A percentile compares a stretch with the other conserved stretches of the same genome.
Evolutionary conservation across 2,797 vertebrate species (phyloP).

Genomic region (Mormyrus proboscirostris): DNA sequence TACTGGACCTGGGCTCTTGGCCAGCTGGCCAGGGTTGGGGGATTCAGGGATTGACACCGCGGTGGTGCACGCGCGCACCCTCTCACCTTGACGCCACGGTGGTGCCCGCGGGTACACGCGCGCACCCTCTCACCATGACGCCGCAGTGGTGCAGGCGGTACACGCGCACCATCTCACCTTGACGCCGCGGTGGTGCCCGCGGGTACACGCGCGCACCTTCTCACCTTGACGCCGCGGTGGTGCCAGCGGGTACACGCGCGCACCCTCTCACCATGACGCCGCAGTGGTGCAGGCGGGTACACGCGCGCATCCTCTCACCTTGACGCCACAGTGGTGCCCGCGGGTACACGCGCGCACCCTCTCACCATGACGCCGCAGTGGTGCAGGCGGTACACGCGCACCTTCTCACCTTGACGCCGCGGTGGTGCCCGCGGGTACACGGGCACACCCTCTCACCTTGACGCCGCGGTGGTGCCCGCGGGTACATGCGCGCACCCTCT

Average conservation of each 20-base stretch:
- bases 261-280: slow-evolving; percentile 75
- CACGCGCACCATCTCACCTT: slow-evolving; percentile 64
- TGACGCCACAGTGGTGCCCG: slow-evolving; percentile 80
- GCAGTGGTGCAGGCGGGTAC: slow-evolving; percentile 71
- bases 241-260: slow-evolving; percentile 56
- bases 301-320: slow-evolving; percentile 59
- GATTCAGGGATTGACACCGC: slow-evolving; percentile 58
- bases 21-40: background rate
- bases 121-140: slow-evolving; percentile 72
- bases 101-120: slow-evolving; percentile 59
- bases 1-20: background rate
- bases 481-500: slow-evolving; percentile 23
- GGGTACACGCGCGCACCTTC: slow-evolving; percentile 28
- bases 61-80: slow-evolving; percentile 60
- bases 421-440: slow-evolving; percentile 67
- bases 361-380: slow-evolving; percentile 86
- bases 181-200: slow-evolving; percentile 78
- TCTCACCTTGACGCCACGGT: slow-evolving; percentile 84
- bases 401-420: slow-evolving; percentile 78
- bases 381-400: slow-evolving; percentile 49
- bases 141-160: slow-evolving; percentile 74
- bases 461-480: slow-evolving; percentile 79
- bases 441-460: slow-evolving; percentile 64
- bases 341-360: slow-evolving; percentile 21
- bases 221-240: slow-evolving; percentile 86